phyloP scores from a whole-genome alignment of 2,797 vertebrate genomes.

The Pelodytes ibericus region DNA sequence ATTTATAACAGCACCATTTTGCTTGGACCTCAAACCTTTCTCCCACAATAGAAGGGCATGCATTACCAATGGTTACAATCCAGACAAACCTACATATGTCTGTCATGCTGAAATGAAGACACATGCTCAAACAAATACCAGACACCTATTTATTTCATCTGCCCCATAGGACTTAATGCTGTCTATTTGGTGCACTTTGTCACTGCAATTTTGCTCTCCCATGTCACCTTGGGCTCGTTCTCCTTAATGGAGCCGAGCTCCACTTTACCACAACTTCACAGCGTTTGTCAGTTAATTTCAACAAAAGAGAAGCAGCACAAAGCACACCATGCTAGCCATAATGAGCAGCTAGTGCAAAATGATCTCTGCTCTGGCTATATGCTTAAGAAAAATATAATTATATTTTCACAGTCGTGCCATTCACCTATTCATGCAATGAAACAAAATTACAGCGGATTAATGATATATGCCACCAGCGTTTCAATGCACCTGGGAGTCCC shows the following conservation, averaged over 20 bases:
- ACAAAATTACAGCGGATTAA: constrained; percentile 50
- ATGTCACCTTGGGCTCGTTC: neutral
- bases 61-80: too few species aligned
- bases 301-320: constrained; percentile 49
- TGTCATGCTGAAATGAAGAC: too few species aligned
- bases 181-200: neutral
- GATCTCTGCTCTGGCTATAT: constrained; percentile 46
- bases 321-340: constrained; percentile 43
- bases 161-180: neutral
- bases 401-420: constrained; percentile 51
- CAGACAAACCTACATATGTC: too few species aligned
- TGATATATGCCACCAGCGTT: constrained; percentile 50
- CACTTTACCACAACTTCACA: constrained; percentile 37
- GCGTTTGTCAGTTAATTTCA: constrained; percentile 40
- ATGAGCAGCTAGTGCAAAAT: constrained; percentile 52
- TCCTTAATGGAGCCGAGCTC: constrained; percentile 18
- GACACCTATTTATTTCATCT: too few species aligned
- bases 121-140: too few species aligned
- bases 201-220: neutral
- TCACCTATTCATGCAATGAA: constrained; percentile 49
- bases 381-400: constrained; percentile 51
- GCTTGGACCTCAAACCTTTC: too few species aligned
- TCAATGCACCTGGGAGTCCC: constrained; percentile 56
- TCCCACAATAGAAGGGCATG: too few species aligned
- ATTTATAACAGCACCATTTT: too few species aligned